Evolutionary conservation across 2,113 vertebrate genomes (phyloP).

Genomic region (Arizona elegans): DNA sequence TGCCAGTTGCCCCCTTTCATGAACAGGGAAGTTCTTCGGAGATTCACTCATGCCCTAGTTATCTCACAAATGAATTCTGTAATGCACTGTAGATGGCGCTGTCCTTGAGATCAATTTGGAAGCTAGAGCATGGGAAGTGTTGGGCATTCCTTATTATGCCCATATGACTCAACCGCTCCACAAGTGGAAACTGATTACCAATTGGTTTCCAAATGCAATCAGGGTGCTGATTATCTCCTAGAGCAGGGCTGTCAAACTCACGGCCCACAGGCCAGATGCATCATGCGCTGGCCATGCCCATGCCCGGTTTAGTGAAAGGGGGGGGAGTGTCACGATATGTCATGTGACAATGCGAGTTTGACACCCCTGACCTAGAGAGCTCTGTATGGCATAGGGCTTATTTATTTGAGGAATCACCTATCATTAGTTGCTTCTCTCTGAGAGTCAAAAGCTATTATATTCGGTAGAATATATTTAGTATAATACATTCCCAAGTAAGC

Average conservation of each 20-base stretch:
- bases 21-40: neutral
- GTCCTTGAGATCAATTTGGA: neutral
- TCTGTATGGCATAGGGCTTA: neutral
- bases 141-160: neutral
- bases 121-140: neutral
- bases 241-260: too few species aligned
- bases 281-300: too few species aligned
- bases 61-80: neutral
- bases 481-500: neutral
- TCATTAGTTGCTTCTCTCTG: neutral
- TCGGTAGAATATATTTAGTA: neutral
- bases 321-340: too few species aligned
- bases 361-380: neutral
- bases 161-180: neutral
- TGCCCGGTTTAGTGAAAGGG: too few species aligned
- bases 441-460: neutral
- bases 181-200: neutral
- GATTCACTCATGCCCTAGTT: neutral
- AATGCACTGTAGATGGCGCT: neutral
- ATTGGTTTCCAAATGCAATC: neutral
- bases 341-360: too few species aligned
- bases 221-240: neutral
- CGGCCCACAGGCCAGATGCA: fast-evolving
- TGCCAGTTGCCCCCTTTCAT: neutral
- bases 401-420: neutral